A percentile compares a stretch with the other conserved stretches of the same genome.
These are phyloP conservation scores for Brachypalpus laphriformis DNA, from an alignment of 2,888 invertebrate genomes.

Conservation along the genomic window DNA sequence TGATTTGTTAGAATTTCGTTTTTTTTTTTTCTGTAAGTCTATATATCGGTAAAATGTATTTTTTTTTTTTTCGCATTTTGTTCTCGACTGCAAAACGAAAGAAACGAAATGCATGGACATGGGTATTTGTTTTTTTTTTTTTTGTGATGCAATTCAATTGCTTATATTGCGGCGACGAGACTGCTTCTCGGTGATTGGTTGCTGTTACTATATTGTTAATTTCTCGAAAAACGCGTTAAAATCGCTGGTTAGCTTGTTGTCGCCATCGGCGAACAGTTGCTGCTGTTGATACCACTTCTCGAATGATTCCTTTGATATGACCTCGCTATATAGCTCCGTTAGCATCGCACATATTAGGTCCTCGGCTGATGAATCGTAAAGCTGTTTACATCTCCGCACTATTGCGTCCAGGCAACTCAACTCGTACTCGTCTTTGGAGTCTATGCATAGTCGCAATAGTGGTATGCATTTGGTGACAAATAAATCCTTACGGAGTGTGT, in stretches of 20 bases:
- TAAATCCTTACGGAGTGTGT: conserved; percentile 58
- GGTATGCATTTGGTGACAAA: conserved; percentile 79
- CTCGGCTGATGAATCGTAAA: conserved; percentile 77
- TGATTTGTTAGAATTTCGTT: conserved; percentile 48
- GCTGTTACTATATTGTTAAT: conserved; percentile 12
- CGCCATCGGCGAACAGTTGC: neutral
- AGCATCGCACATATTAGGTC: conserved; percentile 78
- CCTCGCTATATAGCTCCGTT: conserved; percentile 79
- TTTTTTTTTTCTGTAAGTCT: conserved; percentile 60
- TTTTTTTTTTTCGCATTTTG: conserved; percentile 23
- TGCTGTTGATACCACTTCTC: conserved; percentile 78
- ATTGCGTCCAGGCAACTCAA: conserved; percentile 79
- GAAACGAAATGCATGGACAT: conserved; percentile 20
- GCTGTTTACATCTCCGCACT: conserved; percentile 76
- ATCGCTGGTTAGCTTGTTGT: conserved; percentile 33
- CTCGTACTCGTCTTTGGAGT: conserved; percentile 78
- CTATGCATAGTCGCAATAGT: conserved; percentile 78
- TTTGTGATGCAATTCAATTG: conserved; percentile 67
- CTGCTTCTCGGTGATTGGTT: neutral
- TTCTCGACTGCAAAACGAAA: conserved; percentile 37
- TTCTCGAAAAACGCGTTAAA: conserved; percentile 42
- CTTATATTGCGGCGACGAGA: conserved; percentile 2
- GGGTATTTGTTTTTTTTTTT: conserved; percentile 20
- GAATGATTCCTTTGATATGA: conserved; percentile 80
- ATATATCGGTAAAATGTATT: conserved; percentile 53